Evolutionary conservation across 2,888 invertebrate genomes (phyloP).

Genomic region (Eupeodes latifasciatus): DNA sequence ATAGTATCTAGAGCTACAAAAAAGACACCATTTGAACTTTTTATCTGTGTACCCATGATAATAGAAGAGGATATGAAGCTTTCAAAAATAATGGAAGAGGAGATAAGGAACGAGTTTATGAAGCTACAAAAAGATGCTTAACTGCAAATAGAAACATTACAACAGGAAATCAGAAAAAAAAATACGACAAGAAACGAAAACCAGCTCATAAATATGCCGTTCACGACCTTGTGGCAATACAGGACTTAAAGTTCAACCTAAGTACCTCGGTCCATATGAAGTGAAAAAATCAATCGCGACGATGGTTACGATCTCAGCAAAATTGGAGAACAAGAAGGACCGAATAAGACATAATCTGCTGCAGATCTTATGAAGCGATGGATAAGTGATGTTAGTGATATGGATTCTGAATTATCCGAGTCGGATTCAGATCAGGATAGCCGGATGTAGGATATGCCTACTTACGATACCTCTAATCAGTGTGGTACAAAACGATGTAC

Average conservation of each 20-base stretch:
- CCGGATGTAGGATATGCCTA: constrained; percentile 11
- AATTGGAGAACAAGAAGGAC: constrained; percentile 3
- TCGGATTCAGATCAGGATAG: constrained; percentile 9
- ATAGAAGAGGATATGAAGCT: too few species aligned
- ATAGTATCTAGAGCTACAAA: too few species aligned
- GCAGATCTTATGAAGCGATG: constrained; percentile 10
- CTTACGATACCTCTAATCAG: background rate
- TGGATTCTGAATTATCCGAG: constrained; percentile 4
- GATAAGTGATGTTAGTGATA: background rate
- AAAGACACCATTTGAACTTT: too few species aligned
- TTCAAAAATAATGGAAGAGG: too few species aligned
- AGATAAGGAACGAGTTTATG: too few species aligned
- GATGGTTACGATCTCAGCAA: constrained; percentile 2
- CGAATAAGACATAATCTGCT: background rate
- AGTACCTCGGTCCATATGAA: constrained; percentile 8
- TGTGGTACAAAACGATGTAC: too few species aligned
- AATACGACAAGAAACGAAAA: background rate
- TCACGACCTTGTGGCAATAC: constrained; percentile 10
- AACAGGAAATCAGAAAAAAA: constrained; percentile 18
- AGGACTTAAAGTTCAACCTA: constrained; percentile 1
- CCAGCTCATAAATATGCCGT: constrained; percentile 11
- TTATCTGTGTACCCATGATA: too few species aligned
- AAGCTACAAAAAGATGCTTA: constrained; percentile 12
- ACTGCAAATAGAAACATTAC: constrained; percentile 4
- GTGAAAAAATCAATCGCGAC: constrained; percentile 17